phyloP scores from a whole-genome alignment of 30 jellyfish, hydroid and myxozoan genomes.

The Hydractinia symbiolongicarpus region DNA sequence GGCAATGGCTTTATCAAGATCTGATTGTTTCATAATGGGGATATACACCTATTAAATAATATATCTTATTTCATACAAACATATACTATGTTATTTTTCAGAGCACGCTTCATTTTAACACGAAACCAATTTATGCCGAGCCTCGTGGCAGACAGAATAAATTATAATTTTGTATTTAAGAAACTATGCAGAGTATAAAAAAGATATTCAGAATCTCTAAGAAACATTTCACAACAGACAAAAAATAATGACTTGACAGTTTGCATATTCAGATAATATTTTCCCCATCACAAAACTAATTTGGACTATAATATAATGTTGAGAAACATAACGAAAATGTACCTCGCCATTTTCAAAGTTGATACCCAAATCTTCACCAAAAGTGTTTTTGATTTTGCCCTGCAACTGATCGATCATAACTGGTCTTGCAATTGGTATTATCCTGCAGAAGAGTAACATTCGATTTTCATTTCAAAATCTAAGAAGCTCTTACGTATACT shows the following conservation, averaged over 20 bases:
- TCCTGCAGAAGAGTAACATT: conserved; percentile 25
- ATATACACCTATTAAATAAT: conserved; percentile 35
- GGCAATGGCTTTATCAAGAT: conserved; percentile 74
- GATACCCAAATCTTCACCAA: conserved; percentile 45
- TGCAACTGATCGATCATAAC: conserved; percentile 64
- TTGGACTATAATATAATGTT: too few relatives aligned
- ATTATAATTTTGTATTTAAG: too few relatives aligned
- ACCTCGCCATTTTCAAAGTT: conserved; percentile 65
- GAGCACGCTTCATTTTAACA: too few relatives aligned
- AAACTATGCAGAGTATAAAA: too few relatives aligned
- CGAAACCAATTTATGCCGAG: too few relatives aligned
- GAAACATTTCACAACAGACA: too few relatives aligned
- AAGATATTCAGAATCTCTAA: too few relatives aligned
- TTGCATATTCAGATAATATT: too few relatives aligned
- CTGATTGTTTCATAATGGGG: conserved; percentile 68
- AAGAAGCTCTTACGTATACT: not conserved
- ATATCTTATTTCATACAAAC: not conserved
- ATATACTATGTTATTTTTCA: too few relatives aligned
- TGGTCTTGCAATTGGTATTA: conserved; percentile 59
- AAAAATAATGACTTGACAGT: too few relatives aligned
- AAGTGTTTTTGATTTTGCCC: conserved; percentile 51
- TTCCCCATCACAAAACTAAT: too few relatives aligned
- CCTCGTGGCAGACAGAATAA: too few relatives aligned
- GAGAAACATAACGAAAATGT: not conserved
- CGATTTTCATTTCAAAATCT: not conserved